Conservation (phyloP, 2,113 vertebrate genomes). For the Cariama cristata region DNA sequence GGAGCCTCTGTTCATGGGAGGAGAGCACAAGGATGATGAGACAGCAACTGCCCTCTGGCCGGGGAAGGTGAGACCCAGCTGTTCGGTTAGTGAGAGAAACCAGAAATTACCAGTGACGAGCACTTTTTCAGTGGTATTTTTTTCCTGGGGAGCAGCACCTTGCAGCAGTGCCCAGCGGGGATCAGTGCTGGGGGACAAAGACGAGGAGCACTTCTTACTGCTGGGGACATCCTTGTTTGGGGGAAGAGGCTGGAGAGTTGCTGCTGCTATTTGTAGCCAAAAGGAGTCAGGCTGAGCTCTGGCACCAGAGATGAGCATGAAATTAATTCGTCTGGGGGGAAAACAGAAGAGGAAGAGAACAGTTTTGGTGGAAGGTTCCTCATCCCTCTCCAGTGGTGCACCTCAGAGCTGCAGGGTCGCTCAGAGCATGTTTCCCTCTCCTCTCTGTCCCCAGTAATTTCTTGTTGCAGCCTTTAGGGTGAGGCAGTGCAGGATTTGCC, state of each 20-base stretch:
- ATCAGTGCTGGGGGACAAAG: accelerated
- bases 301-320: not conserved
- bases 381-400: not conserved
- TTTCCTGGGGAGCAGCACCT: not conserved
- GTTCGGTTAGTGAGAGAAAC: accelerated
- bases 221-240: not conserved
- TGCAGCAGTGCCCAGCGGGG: accelerated
- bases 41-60: not conserved
- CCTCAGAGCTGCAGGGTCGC: not conserved
- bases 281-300: not conserved
- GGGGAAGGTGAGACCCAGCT: not conserved
- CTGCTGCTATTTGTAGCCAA: not conserved
- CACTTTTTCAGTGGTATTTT: not conserved
- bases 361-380: not conserved
- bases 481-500: not conserved
- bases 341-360: not conserved
- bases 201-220: not conserved
- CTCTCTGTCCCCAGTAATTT: not conserved
- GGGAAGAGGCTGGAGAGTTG: not conserved
- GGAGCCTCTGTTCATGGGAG: accelerated
- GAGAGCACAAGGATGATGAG: not conserved
- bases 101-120: not conserved
- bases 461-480: not conserved
- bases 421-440: not conserved
- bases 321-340: not conserved